These are phyloP conservation scores for Cydia amplana DNA, from an alignment of 1,140 invertebrate genomes.

Conservation along the genomic window DNA sequence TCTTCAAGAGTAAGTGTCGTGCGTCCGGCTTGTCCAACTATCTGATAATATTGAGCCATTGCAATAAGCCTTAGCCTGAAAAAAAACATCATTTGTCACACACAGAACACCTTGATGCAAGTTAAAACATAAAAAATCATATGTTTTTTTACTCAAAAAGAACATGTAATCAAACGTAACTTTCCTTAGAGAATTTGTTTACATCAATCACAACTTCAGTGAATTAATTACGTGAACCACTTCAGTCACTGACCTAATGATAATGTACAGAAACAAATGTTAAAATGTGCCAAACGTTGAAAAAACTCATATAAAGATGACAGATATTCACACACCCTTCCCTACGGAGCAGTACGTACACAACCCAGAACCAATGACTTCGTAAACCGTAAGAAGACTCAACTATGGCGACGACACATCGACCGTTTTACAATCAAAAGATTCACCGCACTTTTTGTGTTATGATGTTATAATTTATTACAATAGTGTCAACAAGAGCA, in stretches of 20 bases:
- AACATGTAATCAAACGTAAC: conserved; percentile 12
- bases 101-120: conserved; percentile 8
- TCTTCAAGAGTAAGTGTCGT: conserved; percentile 67
- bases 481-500: conserved; percentile 42
- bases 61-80: conserved; percentile 65
- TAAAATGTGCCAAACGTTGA: background rate
- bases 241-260: conserved; percentile 40
- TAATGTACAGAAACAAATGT: conserved; percentile 32
- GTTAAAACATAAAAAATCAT: background rate
- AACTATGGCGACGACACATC: conserved; percentile 67
- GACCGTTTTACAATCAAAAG: conserved; percentile 47
- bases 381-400: conserved; percentile 63
- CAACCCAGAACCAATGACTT: conserved; percentile 65
- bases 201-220: conserved; percentile 37
- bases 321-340: conserved; percentile 64
- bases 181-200: conserved; percentile 35
- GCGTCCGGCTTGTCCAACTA: conserved; percentile 71
- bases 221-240: conserved; percentile 45
- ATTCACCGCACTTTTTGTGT: conserved; percentile 34
- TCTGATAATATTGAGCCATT: conserved; percentile 77
- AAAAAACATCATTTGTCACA: conserved; percentile 38
- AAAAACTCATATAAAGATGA: conserved; percentile 53
- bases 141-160: background rate
- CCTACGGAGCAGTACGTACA: conserved; percentile 58
- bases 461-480: conserved; percentile 33